Evolutionary conservation across 2,797 vertebrate species (phyloP).

Genomic region (Silurus lanzhouensis): DNA sequence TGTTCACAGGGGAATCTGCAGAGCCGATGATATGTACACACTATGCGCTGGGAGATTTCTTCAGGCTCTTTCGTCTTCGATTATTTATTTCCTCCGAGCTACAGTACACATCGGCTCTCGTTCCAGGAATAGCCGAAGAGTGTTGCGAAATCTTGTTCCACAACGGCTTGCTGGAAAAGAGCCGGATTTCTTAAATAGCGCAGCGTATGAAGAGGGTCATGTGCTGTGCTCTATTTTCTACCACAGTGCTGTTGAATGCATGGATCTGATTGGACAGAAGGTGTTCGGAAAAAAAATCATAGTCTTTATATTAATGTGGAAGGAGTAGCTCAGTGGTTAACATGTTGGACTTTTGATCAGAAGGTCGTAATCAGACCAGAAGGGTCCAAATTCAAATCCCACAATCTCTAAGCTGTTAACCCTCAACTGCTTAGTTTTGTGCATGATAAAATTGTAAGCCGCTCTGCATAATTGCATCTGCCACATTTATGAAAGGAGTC

Average conservation of each 20-base stretch:
- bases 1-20: conserved; percentile 45
- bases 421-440: too few relatives aligned
- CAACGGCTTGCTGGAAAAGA: neutral
- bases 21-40: conserved; percentile 46
- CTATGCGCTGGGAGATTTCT: conserved; percentile 36
- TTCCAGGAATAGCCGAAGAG: conserved; percentile 34
- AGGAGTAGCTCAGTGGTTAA: too few relatives aligned
- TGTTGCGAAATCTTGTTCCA: neutral
- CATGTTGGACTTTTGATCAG: too few relatives aligned
- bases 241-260: neutral
- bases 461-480: too few relatives aligned
- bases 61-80: conserved; percentile 48
- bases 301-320: neutral
- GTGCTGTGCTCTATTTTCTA: conserved; percentile 22
- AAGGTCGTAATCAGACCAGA: too few relatives aligned
- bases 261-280: neutral
- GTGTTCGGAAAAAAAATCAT: too few relatives aligned
- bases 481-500: neutral
- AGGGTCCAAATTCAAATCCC: too few relatives aligned
- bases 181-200: neutral
- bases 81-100: conserved; percentile 43
- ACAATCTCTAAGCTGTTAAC: too few relatives aligned
- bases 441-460: too few relatives aligned
- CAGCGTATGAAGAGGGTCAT: neutral
- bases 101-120: neutral